phyloP scores from a whole-genome alignment of 2,888 invertebrate species.

The Choreutis nemorana region DNA sequence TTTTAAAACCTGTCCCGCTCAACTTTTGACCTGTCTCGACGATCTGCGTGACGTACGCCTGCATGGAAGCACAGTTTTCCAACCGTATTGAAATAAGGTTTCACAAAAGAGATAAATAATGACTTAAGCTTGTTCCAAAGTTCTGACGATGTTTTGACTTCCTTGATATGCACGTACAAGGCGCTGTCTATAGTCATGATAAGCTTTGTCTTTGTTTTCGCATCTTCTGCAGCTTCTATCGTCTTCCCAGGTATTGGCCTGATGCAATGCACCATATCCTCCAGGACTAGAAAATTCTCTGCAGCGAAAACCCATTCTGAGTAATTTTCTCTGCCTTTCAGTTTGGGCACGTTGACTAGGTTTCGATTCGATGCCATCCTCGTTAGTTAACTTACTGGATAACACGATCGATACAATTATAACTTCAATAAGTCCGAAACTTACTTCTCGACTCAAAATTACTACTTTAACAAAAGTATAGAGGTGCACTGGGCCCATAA shows the following conservation, averaged over 20 bases:
- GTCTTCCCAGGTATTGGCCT: no score
- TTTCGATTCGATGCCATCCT: conserved; percentile 7
- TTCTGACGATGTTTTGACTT: conserved; percentile 1
- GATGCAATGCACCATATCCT: conserved; percentile 7
- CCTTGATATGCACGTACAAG: conserved; percentile 6
- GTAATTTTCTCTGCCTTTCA: conserved; percentile 13
- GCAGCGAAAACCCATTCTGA: conserved; percentile 13
- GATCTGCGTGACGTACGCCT: conserved; percentile 6
- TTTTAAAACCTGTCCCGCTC: conserved; percentile 5
- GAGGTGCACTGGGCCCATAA: no score
- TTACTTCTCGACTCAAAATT: no score
- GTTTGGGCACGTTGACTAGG: conserved; percentile 10
- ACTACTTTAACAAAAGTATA: no score
- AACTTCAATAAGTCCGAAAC: no score
- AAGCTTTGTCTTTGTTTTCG: conserved; percentile 4
- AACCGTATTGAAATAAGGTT: conserved; percentile 6
- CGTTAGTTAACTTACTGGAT: no score
- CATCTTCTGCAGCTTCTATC: conserved; percentile 4
- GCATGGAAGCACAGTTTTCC: conserved; percentile 6
- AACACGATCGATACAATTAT: no score
- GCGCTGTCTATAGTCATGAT: conserved; percentile 5
- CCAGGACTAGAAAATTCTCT: conserved; percentile 12
- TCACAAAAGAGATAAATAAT: no score
- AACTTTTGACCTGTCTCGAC: conserved; percentile 7
- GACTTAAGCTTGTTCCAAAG: conserved; percentile 3